Conservation (phyloP, 2,797 vertebrate species). For the Sebastes cheni region DNA sequence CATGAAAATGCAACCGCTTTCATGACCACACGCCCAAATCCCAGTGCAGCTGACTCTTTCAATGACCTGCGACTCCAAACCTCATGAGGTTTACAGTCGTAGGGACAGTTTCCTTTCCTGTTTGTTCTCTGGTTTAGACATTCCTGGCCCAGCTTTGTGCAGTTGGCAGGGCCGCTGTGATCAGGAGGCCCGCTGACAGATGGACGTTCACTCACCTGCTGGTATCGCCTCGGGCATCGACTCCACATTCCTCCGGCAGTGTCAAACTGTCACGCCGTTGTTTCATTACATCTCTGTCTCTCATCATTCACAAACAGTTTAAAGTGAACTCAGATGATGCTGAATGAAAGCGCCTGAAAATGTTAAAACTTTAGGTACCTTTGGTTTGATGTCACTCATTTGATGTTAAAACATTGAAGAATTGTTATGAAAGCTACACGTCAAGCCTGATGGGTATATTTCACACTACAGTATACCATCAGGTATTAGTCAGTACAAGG, state of each 20-base stretch:
- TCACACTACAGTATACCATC: neutral
- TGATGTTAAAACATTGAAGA: neutral
- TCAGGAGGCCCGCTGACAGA: slow-evolving; percentile 74
- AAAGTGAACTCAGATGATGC: slow-evolving; percentile 11
- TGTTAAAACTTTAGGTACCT: neutral
- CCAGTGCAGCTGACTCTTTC: neutral
- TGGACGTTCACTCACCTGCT: slow-evolving; percentile 72
- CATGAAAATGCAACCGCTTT: neutral
- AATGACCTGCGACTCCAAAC: neutral
- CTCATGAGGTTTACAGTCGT: neutral
- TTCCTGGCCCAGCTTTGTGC: slow-evolving; percentile 51
- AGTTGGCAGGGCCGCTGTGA: slow-evolving; percentile 65
- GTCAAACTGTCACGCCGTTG: slow-evolving; percentile 49
- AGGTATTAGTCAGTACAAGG: neutral
- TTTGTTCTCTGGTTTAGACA: slow-evolving; percentile 40
- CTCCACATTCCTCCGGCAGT: slow-evolving; percentile 69
- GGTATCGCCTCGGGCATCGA: slow-evolving; percentile 64
- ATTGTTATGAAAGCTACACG: neutral
- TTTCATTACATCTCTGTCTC: slow-evolving; percentile 51
- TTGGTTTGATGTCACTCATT: neutral
- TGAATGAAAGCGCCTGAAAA: neutral
- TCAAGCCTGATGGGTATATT: neutral
- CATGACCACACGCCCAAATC: neutral
- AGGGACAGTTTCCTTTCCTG: slow-evolving; percentile 1
- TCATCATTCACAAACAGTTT: slow-evolving; percentile 42